phyloP scores from a whole-genome alignment of 2,113 vertebrate species.

The Xiphophorus maculatus region DNA sequence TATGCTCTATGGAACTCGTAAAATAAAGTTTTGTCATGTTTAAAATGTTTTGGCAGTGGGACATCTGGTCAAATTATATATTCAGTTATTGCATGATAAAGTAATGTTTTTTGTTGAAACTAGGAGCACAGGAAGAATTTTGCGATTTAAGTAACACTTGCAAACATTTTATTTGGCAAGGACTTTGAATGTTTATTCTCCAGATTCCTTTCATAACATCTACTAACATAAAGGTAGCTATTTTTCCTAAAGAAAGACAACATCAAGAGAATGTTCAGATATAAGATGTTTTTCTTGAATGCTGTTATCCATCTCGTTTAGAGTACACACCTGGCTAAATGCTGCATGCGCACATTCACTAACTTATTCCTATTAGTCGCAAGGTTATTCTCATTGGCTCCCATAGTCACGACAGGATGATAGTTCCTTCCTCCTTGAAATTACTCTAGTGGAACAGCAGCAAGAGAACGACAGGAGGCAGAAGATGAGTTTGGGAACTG shows the following conservation, averaged over 20 bases:
- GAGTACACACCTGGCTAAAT: constrained; percentile 32
- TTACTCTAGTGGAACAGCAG: constrained; percentile 31
- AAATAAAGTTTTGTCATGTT: too few species aligned
- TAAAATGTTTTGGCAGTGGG: too few species aligned
- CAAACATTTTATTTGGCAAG: background rate
- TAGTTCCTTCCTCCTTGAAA: constrained; percentile 27
- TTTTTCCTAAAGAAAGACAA: background rate
- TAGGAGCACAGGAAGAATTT: too few species aligned
- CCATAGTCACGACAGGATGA: constrained; percentile 34
- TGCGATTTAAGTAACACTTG: too few species aligned
- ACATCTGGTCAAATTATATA: too few species aligned
- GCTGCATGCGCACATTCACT: constrained; percentile 47
- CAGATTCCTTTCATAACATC: background rate
- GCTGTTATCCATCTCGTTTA: constrained; percentile 14
- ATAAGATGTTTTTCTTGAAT: constrained; percentile 1
- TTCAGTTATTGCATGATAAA: too few species aligned
- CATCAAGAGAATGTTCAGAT: background rate
- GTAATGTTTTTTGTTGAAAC: too few species aligned
- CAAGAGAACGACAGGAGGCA: constrained; percentile 42
- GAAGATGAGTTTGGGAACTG: constrained; percentile 35
- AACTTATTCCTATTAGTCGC: constrained; percentile 52
- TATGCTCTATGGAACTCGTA: too few species aligned
- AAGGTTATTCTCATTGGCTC: constrained; percentile 62
- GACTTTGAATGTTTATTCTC: background rate
- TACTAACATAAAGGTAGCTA: background rate